Conservation (phyloP, 2,888 invertebrate species). For the Hyppa rectilinea region DNA sequence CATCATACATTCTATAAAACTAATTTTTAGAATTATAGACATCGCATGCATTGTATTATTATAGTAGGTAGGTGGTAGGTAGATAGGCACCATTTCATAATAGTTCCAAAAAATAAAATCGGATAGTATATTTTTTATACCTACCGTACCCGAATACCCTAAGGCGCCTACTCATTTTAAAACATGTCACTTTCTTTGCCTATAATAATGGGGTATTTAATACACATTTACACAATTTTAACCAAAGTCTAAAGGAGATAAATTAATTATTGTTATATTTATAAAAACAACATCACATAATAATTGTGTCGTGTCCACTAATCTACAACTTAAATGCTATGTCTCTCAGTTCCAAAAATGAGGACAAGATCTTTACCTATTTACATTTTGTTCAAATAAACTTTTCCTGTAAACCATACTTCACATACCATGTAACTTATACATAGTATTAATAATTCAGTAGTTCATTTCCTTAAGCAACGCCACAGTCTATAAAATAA, state of each 20-base stretch:
- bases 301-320: slow-evolving; percentile 11
- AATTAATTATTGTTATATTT: not conserved
- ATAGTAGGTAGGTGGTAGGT: not conserved
- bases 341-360: not conserved
- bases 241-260: not conserved
- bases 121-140: not conserved
- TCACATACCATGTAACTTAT: not conserved
- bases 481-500: slow-evolving; percentile 23
- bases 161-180: not conserved
- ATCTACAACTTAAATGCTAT: not conserved
- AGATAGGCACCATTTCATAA: not conserved
- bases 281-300: slow-evolving; percentile 9
- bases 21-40: not conserved
- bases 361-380: not conserved
- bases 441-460: slow-evolving; percentile 12
- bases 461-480: slow-evolving; percentile 21
- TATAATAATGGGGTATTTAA: not conserved
- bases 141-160: not conserved
- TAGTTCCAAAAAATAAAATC: not conserved
- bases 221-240: slow-evolving; percentile 15
- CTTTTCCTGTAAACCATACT: slow-evolving; percentile 3
- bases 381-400: slow-evolving; percentile 6
- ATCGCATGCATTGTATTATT: slow-evolving; percentile 10
- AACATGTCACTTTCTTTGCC: not conserved
- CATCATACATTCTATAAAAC: not conserved